Evolutionary conservation across 1,140 invertebrate genomes (phyloP).

Genomic region (Bombus picipes): DNA sequence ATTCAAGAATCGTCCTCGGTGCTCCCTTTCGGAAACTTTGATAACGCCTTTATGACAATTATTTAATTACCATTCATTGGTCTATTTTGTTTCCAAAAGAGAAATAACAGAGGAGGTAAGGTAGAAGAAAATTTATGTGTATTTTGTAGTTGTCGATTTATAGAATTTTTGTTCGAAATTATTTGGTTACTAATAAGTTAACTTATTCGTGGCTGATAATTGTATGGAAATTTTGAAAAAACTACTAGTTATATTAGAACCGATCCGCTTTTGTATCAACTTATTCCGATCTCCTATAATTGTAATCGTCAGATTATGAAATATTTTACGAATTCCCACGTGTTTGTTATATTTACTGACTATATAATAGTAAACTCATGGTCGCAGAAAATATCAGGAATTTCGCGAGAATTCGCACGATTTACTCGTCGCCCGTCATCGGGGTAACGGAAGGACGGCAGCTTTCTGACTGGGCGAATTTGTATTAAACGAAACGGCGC

Average conservation of each 20-base stretch:
- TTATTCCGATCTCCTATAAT: too few relatives aligned
- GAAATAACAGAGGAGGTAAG: neutral
- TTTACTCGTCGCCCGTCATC: neutral
- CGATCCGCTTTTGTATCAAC: too few relatives aligned
- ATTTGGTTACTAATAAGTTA: too few relatives aligned
- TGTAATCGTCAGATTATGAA: too few relatives aligned
- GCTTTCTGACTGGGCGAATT: slow-evolving; percentile 33
- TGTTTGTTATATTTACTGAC: neutral
- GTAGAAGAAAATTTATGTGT: too few relatives aligned
- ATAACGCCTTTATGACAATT: neutral
- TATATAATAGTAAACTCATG: too few relatives aligned
- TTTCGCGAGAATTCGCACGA: neutral
- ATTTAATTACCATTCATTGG: neutral
- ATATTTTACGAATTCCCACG: neutral
- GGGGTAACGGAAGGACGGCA: neutral
- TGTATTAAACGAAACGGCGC: slow-evolving; percentile 54
- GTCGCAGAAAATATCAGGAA: neutral
- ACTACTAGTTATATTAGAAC: too few relatives aligned
- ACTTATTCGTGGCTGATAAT: too few relatives aligned
- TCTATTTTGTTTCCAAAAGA: neutral
- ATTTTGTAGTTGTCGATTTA: too few relatives aligned
- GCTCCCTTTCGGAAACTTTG: too few relatives aligned
- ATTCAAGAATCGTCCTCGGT: neutral
- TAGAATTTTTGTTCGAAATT: too few relatives aligned
- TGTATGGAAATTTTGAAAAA: too few relatives aligned